These are phyloP conservation scores for Dascillus cervinus DNA, from an alignment of 2,888 invertebrate species.

Conservation along the genomic window DNA sequence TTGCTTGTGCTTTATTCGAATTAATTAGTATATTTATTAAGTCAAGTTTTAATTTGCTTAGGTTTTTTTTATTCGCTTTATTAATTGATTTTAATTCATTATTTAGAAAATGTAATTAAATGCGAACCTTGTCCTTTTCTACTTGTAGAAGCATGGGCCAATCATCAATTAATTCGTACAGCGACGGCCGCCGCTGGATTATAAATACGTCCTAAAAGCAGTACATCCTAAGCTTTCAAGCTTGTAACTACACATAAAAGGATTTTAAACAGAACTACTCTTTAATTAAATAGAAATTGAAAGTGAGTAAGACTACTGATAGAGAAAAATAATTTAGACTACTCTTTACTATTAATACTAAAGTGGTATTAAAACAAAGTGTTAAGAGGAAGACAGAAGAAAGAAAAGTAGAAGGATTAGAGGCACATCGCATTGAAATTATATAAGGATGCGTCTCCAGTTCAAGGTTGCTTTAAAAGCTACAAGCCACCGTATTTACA, in stretches of 20 bases:
- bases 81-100: background rate
- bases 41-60: no score
- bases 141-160: slow-evolving; percentile 66
- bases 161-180: slow-evolving; percentile 67
- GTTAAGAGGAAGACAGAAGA: no score
- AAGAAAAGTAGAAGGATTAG: no score
- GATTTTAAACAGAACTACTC: no score
- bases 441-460: slow-evolving; percentile 36
- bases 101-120: slow-evolving; percentile 10
- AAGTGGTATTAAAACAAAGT: no score
- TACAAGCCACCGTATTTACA: background rate
- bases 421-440: no score
- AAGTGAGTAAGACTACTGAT: no score
- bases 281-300: no score
- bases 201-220: slow-evolving; percentile 61
- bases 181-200: slow-evolving; percentile 60
- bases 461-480: background rate
- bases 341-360: no score
- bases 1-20: no score
- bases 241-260: slow-evolving; percentile 5
- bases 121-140: slow-evolving; percentile 63
- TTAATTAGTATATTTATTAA: no score
- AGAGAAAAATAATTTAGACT: no score
- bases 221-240: slow-evolving; percentile 27
- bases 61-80: background rate